Base-by-base conservation (phyloP, 2,888 invertebrate genomes). In the Ophioninae sp. region DNA sequence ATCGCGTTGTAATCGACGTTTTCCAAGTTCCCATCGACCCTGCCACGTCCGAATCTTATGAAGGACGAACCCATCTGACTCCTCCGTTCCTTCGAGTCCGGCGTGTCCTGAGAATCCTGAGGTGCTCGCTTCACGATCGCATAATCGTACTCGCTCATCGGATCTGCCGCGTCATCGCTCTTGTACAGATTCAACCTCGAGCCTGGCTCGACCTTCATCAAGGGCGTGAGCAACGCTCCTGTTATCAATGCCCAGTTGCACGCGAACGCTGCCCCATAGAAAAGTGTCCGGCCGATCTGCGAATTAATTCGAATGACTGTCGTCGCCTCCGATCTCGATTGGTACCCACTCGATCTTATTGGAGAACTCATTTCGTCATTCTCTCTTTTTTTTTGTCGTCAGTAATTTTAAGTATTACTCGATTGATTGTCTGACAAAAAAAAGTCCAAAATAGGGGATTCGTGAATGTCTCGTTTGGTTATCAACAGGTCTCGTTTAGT, bases 1-100 rank as follows among this genome's bases (percentile, higher is more conserved):
- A 73, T 8, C 44, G 68, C 22, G 5, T 68, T 58, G 64, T 84
- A 85, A 63, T 85, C 85, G 10, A 61, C 39, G 59, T 83, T 86
- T 63, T 86, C 85, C n/a, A 72, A 76, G 58, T 83, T 81, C 30
- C 65, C 84, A 9, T 82, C 84, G 61, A 71, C 58, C 13, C 81
- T 81, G 58, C 59, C 74, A 7, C 86, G 85, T 0, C 85, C 87
- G 64, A 88, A 85, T 61, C 90, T 86, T 64, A 92, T 90, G 87
- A 91, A 91, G 3, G 90, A 90, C 8, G 91, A 89, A 5, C 90
- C 91, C 83, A 87, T 86, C 80, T 87, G 88, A 81, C 90, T 90
- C 8, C 90, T 88, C 44, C 91, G 89, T 67, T 91, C 92, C 56
- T 91, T 91, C 0, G 89, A 88, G 44, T 92, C 91, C 0, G 87